Evolutionary conservation across 2,888 invertebrate species (phyloP).

Genomic region (Cheilosia vernalis): DNA sequence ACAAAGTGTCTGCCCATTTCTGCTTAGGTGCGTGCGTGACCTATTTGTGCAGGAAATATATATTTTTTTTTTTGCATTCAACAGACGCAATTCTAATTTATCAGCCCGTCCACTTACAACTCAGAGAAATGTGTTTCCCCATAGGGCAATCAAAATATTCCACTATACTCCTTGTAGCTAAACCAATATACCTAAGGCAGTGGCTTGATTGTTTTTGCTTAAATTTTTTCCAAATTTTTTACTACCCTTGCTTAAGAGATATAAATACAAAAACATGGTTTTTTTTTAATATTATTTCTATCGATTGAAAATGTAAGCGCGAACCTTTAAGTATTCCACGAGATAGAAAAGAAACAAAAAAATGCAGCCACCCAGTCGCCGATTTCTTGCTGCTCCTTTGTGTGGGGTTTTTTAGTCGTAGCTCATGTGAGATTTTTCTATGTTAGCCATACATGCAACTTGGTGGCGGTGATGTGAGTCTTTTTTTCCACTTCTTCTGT

Average conservation of each 20-base stretch:
- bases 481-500: constrained; percentile 11
- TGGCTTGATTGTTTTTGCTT: not conserved
- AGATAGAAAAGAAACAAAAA: constrained; percentile 63
- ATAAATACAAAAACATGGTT: constrained; percentile 18
- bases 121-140: too few relatives aligned
- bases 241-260: constrained; percentile 10
- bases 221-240: constrained; percentile 5
- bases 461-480: constrained; percentile 42
- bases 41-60: too few relatives aligned
- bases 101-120: too few relatives aligned
- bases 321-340: constrained; percentile 36
- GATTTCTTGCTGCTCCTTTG: constrained; percentile 67
- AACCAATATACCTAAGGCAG: not conserved
- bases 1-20: too few relatives aligned
- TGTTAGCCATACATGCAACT: constrained; percentile 38
- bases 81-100: too few relatives aligned
- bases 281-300: constrained; percentile 44
- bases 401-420: constrained; percentile 13
- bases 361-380: constrained; percentile 77
- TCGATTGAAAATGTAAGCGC: constrained; percentile 68
- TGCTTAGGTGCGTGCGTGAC: too few relatives aligned
- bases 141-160: too few relatives aligned
- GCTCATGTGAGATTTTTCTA: constrained; percentile 65
- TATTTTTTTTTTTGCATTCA: too few relatives aligned
- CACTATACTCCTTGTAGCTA: too few relatives aligned